Evolutionary conservation across 2,888 invertebrate species (phyloP).

Genomic region (Cheilosia vernalis): DNA sequence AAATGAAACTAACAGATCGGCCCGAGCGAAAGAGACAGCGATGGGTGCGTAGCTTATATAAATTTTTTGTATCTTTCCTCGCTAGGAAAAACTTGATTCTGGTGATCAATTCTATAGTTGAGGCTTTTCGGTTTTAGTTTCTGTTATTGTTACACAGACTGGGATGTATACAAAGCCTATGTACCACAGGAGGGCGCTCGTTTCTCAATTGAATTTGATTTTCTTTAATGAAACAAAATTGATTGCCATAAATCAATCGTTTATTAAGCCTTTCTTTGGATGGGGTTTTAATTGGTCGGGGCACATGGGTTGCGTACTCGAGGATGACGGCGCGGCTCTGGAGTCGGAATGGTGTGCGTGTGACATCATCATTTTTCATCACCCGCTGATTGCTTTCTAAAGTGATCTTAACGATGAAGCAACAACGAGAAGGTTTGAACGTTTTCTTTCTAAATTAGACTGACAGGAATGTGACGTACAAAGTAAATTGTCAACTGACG

Average conservation of each 20-base stretch:
- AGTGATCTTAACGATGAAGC: constrained; percentile 46
- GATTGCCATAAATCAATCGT: constrained; percentile 74
- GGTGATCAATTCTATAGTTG: constrained; percentile 12
- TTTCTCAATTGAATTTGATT: constrained; percentile 72
- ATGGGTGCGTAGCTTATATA: constrained; percentile 16
- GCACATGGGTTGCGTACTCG: constrained; percentile 45
- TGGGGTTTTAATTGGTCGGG: constrained; percentile 66
- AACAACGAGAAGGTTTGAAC: constrained; percentile 7
- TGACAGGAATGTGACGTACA: constrained; percentile 43
- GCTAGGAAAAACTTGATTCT: constrained; percentile 6
- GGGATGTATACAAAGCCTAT: background rate
- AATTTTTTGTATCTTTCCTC: background rate
- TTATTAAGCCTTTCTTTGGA: constrained; percentile 70
- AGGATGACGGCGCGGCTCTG: constrained; percentile 6
- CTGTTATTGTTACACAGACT: constrained; percentile 26
- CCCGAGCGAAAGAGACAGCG: background rate
- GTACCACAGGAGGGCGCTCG: constrained; percentile 10
- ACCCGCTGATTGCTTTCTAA: constrained; percentile 51
- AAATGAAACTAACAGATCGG: constrained; percentile 60
- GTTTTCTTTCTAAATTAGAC: constrained; percentile 32
- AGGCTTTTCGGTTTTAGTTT: constrained; percentile 32
- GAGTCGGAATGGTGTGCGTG: constrained; percentile 12
- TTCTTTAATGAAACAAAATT: constrained; percentile 74
- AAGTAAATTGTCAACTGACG: constrained; percentile 17
- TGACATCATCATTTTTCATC: constrained; percentile 63